phyloP scores from a whole-genome alignment of 2,113 vertebrate genomes.

The Leptocoma aspasia region DNA sequence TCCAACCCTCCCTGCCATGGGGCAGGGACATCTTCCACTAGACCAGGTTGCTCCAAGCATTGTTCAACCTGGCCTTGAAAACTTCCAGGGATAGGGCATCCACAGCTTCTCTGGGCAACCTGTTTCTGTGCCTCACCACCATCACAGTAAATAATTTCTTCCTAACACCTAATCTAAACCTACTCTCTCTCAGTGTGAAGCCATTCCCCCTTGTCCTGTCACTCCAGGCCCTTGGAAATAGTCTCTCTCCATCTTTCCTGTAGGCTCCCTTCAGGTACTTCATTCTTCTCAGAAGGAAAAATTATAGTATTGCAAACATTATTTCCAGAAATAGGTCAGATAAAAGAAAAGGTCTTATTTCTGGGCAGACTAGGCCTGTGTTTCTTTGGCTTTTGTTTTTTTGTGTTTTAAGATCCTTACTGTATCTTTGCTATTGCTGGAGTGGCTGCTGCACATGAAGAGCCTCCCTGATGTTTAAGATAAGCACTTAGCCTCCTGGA shows the following conservation, averaged over 20 bases:
- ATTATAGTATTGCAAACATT: not conserved
- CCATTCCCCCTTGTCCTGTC: not conserved
- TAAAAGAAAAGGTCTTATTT: not conserved
- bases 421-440: not conserved
- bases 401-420: not conserved
- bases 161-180: not conserved
- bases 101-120: not conserved
- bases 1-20: not conserved
- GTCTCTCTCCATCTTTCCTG: not conserved
- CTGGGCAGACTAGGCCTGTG: not conserved
- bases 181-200: not conserved
- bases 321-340: not conserved
- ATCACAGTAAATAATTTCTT: not conserved
- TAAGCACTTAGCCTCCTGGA: constrained; percentile 9
- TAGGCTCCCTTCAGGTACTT: not conserved
- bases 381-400: not conserved
- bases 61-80: not conserved
- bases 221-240: not conserved
- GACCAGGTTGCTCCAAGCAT: not conserved
- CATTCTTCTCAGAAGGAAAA: not conserved
- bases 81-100: not conserved
- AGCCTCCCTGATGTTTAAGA: not conserved
- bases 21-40: not conserved
- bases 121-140: not conserved
- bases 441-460: not conserved